Evolutionary conservation across 2,888 invertebrate genomes (phyloP).

Genomic region (Labia minor): DNA sequence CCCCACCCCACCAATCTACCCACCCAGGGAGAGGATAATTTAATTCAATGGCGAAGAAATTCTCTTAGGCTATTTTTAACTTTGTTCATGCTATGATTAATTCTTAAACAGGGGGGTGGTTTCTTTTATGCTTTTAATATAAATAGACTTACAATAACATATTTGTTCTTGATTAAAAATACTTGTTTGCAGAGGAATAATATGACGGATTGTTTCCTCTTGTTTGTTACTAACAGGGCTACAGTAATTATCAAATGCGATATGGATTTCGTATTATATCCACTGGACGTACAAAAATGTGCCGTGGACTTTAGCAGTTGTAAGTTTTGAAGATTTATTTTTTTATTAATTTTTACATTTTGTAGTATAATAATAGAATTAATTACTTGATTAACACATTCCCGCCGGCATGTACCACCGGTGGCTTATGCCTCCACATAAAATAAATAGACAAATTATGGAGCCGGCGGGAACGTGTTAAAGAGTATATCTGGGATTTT

Average conservation of each 20-base stretch:
- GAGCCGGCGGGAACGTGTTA: no score
- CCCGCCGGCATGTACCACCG: no score
- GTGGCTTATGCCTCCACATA: no score
- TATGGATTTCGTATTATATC: conserved; percentile 54
- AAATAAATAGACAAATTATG: no score
- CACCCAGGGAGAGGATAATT: no score
- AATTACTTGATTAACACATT: no score
- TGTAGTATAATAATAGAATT: no score
- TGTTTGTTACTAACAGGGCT: conserved; percentile 38
- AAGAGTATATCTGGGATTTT: no score
- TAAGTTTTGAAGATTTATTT: conserved; percentile 36
- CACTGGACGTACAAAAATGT: conserved; percentile 52
- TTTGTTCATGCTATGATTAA: no score
- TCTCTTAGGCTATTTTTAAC: no score
- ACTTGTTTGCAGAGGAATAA: background rate
- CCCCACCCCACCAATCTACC: no score
- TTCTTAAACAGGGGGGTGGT: background rate
- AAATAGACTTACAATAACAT: background rate
- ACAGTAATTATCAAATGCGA: conserved; percentile 54
- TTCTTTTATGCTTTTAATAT: background rate
- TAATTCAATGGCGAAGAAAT: no score
- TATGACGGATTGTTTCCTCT: background rate
- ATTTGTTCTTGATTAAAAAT: conserved; percentile 13
- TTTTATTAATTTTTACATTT: conserved; percentile 16
- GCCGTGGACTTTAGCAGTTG: conserved; percentile 54